phyloP scores from a whole-genome alignment of 2,888 invertebrate species.

The Agriopis leucophaearia region DNA sequence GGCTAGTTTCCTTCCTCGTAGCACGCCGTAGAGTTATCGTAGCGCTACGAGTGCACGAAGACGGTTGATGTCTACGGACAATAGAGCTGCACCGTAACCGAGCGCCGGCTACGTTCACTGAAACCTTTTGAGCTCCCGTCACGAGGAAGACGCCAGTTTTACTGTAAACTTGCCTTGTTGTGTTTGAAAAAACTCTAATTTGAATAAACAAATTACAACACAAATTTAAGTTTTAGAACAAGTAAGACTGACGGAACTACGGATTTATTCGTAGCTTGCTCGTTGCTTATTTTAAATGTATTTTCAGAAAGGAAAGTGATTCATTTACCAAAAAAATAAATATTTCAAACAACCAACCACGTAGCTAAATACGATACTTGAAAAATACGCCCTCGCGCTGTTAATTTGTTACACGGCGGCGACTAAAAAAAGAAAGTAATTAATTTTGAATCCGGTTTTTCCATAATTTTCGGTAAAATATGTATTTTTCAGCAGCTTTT shows the following conservation, averaged over 20 bases:
- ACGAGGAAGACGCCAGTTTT: slow-evolving; percentile 65
- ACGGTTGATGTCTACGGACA: slow-evolving; percentile 67
- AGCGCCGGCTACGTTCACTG: slow-evolving; percentile 61
- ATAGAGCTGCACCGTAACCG: slow-evolving; percentile 65
- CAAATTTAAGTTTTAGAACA: background rate
- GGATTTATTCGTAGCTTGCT: background rate
- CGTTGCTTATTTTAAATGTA: slow-evolving; percentile 6
- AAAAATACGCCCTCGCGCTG: slow-evolving; percentile 43
- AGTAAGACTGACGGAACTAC: background rate
- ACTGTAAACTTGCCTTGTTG: slow-evolving; percentile 59
- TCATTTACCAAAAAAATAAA: slow-evolving; percentile 14
- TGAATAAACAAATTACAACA: slow-evolving; percentile 29
- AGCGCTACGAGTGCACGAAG: slow-evolving; percentile 58
- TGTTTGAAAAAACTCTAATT: slow-evolving; percentile 60
- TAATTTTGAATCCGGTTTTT: slow-evolving; percentile 54
- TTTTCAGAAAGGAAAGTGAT: slow-evolving; percentile 12
- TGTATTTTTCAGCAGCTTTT: slow-evolving; percentile 63
- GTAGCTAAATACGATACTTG: slow-evolving; percentile 32
- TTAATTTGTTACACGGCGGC: slow-evolving; percentile 47
- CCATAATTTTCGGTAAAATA: slow-evolving; percentile 60
- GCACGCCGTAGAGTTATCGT: slow-evolving; percentile 55
- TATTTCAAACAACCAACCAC: background rate
- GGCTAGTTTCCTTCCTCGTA: slow-evolving; percentile 48
- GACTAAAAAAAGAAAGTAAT: slow-evolving; percentile 50
- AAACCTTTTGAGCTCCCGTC: slow-evolving; percentile 73